These are phyloP conservation scores for Ptyas mucosa DNA, from an alignment of 2,113 vertebrate genomes.

Conservation along the genomic window DNA sequence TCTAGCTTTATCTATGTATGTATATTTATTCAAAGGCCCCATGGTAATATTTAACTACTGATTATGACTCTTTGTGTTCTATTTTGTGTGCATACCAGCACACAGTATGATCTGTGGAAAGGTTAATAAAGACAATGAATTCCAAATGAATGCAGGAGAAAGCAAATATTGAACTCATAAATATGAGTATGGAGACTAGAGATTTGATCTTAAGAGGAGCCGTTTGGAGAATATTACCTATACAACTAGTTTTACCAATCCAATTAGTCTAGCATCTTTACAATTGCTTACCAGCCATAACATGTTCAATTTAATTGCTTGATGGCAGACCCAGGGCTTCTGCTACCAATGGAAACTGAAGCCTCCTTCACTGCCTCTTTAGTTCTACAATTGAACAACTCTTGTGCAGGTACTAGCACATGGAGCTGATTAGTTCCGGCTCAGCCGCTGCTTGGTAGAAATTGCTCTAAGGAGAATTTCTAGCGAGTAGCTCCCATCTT, in stretches of 20 bases:
- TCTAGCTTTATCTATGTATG: background rate
- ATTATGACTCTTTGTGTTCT: background rate
- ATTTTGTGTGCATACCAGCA: background rate
- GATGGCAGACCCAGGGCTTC: background rate
- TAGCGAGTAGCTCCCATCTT: background rate
- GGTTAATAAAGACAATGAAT: constrained; percentile 29
- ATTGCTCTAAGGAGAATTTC: background rate
- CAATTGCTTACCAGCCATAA: background rate
- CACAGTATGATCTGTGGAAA: background rate
- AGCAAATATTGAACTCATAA: constrained; percentile 25
- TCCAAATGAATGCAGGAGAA: constrained; percentile 23
- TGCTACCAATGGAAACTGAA: background rate
- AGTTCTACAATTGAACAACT: background rate
- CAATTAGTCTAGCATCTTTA: background rate
- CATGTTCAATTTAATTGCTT: background rate
- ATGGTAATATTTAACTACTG: constrained; percentile 10
- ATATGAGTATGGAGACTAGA: constrained; percentile 6
- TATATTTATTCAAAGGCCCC: constrained; percentile 23
- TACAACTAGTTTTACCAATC: background rate
- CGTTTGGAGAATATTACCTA: constrained; percentile 8
- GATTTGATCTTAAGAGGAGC: constrained; percentile 8
- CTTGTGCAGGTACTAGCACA: background rate
- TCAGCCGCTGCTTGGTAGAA: background rate
- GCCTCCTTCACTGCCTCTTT: background rate
- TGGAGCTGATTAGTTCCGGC: background rate